A percentile compares a stretch with the other conserved stretches of the same genome.
Conservation (phyloP, 2,113 vertebrate species). For the Eidolon helvum region DNA sequence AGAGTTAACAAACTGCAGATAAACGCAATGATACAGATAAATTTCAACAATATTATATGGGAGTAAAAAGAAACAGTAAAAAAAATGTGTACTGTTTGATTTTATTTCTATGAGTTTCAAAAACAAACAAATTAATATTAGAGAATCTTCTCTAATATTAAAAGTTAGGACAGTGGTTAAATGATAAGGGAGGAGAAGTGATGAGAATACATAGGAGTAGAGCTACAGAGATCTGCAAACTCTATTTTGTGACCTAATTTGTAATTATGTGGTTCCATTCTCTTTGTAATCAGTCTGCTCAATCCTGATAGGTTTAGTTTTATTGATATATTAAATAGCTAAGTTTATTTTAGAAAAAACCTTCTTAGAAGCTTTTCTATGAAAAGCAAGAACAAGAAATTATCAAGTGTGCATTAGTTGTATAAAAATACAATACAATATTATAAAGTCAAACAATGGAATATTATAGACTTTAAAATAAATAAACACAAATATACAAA, state of each 20-base stretch:
- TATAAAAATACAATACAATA: background rate
- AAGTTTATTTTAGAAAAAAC: background rate
- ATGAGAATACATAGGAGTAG: background rate
- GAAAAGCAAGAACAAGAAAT: background rate
- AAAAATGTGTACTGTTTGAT: background rate
- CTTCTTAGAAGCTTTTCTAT: background rate
- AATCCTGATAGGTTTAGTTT: background rate
- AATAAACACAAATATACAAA: background rate
- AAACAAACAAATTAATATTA: background rate
- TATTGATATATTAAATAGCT: background rate
- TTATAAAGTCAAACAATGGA: background rate
- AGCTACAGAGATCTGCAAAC: rapidly evolving
- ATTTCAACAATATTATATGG: background rate
- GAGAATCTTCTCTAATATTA: background rate
- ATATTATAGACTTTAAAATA: background rate
- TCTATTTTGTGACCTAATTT: background rate
- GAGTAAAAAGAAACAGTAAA: background rate
- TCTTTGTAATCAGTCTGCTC: background rate
- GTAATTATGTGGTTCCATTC: rapidly evolving
- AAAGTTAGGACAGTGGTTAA: background rate
- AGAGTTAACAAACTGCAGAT: background rate
- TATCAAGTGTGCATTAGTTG: background rate
- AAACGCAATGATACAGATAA: background rate
- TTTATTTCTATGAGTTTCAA: background rate
- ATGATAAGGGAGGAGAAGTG: background rate